Evolutionary conservation across 1,140 invertebrate genomes (phyloP).

Genomic region (Leucophenga varia): DNA sequence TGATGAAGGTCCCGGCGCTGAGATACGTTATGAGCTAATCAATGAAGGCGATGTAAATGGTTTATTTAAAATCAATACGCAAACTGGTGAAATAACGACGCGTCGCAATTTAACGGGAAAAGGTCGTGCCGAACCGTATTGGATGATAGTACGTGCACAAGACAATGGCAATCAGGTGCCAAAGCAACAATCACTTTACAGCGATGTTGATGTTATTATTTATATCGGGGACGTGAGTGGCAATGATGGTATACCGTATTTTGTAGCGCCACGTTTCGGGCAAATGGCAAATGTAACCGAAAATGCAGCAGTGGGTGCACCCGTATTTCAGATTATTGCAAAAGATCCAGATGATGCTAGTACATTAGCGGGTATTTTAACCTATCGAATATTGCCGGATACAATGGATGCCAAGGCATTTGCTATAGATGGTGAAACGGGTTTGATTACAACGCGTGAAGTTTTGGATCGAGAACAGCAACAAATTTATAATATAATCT

Average conservation of each 20-base stretch:
- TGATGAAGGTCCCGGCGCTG: conserved; percentile 70
- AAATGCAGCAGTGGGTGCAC: conserved; percentile 72
- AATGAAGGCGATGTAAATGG: conserved; percentile 72
- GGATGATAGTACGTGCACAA: conserved; percentile 67
- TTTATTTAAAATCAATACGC: conserved; percentile 67
- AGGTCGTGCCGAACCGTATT: conserved; percentile 74
- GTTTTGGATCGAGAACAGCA: conserved; percentile 72
- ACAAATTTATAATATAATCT: conserved; percentile 71
- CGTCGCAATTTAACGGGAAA: conserved; percentile 70
- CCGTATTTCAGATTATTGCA: conserved; percentile 76
- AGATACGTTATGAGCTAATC: conserved; percentile 69
- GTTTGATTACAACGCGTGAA: conserved; percentile 71
- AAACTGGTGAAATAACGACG: conserved; percentile 70
- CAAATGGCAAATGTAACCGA: conserved; percentile 73
- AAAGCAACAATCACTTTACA: conserved; percentile 58
- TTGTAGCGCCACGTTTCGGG: conserved; percentile 70
- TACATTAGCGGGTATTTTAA: conserved; percentile 71
- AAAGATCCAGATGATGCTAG: conserved; percentile 77
- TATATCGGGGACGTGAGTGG: conserved; percentile 80
- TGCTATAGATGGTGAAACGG: conserved; percentile 67
- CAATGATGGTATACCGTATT: conserved; percentile 79
- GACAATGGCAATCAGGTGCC: conserved; percentile 67
- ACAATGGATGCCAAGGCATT: conserved; percentile 68
- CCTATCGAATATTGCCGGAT: conserved; percentile 72
- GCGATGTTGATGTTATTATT: conserved; percentile 66